Conservation (phyloP, 1,140 invertebrate genomes). For the Drosophila sturtevanti region DNA sequence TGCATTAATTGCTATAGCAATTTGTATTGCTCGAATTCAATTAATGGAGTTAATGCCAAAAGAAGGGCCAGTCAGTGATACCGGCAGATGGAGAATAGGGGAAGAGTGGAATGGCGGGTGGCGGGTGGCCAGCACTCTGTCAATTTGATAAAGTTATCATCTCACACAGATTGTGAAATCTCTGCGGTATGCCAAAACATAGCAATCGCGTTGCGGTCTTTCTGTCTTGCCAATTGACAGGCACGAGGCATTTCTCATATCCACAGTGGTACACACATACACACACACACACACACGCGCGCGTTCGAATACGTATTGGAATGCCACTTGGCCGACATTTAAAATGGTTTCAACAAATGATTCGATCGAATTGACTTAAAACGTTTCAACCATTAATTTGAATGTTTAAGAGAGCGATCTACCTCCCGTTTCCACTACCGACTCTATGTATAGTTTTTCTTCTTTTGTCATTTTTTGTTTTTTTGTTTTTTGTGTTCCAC, state of each 20-base stretch:
- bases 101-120: not conserved
- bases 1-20: conserved; percentile 30
- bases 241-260: not conserved
- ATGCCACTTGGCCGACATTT: not conserved
- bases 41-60: not conserved
- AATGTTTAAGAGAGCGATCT: not conserved
- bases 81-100: no score
- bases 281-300: no score
- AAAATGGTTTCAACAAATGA: not conserved
- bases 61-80: not conserved
- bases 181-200: not conserved
- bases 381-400: not conserved
- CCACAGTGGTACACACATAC: not conserved
- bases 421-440: not conserved
- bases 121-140: not conserved
- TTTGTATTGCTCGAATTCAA: conserved; percentile 58
- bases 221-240: conserved; percentile 4
- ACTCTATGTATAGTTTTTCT: not conserved
- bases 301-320: not conserved
- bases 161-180: not conserved
- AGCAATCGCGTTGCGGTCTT: not conserved
- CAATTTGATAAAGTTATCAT: conserved; percentile 59
- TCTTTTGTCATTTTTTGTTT: not conserved
- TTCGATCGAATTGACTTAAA: not conserved
- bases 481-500: conserved; percentile 7